phyloP scores from a whole-genome alignment of 1,140 invertebrate species.

The Mactra quadrangularis region DNA sequence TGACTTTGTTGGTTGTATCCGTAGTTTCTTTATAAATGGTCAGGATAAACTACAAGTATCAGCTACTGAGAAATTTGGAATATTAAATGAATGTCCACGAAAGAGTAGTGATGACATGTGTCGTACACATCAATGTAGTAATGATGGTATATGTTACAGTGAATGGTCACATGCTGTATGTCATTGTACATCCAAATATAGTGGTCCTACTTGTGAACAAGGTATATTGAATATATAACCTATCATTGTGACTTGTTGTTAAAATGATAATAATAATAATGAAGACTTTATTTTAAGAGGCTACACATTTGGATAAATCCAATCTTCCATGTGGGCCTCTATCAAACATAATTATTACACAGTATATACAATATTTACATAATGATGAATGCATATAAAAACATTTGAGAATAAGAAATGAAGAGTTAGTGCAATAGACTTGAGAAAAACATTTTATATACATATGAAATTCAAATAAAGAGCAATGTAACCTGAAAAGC shows the following conservation, averaged over 20 bases:
- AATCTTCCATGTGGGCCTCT: no score
- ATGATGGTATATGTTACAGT: conserved; percentile 90
- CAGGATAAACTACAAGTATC: conserved; percentile 80
- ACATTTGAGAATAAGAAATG: no score
- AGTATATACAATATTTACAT: no score
- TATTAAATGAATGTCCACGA: conserved; percentile 90
- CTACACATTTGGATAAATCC: no score
- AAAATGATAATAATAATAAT: no score
- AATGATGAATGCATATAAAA: no score
- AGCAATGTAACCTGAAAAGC: no score
- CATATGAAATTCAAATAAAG: no score
- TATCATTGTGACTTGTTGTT: neutral
- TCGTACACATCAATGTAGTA: conserved; percentile 86
- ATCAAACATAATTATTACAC: no score
- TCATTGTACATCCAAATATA: conserved; percentile 87
- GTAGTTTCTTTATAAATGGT: conserved; percentile 94
- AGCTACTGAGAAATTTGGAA: conserved; percentile 81
- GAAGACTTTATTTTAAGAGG: no score
- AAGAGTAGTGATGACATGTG: conserved; percentile 82
- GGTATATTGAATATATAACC: conserved; percentile 74
- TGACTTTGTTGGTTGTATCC: conserved; percentile 96
- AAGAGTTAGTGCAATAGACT: no score
- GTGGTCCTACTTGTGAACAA: conserved; percentile 90
- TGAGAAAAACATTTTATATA: no score
- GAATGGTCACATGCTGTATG: conserved; percentile 87